Evolutionary conservation across 2,888 invertebrate species (phyloP).

Genomic region (Drosophila paramelanica): DNA sequence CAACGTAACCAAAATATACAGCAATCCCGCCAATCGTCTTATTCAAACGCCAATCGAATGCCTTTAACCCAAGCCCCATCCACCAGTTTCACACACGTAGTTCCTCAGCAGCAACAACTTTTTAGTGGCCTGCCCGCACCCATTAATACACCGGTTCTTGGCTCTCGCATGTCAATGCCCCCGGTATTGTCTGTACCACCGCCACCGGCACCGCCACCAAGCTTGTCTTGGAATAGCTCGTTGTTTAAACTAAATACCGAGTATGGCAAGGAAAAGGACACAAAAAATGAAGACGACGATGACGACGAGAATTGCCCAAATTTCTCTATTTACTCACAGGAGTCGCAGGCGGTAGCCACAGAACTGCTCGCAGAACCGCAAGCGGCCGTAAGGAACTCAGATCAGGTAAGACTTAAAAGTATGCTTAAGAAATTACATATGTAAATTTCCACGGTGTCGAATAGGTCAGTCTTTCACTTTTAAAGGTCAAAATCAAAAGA

Average conservation of each 20-base stretch:
- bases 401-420: constrained; percentile 76
- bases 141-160: constrained; percentile 46
- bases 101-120: constrained; percentile 45
- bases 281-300: constrained; percentile 84
- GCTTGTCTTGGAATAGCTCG: constrained; percentile 79
- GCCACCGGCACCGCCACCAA: constrained; percentile 82
- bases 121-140: constrained; percentile 76
- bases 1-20: constrained; percentile 51
- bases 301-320: constrained; percentile 92
- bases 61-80: constrained; percentile 19
- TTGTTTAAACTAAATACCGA: constrained; percentile 82
- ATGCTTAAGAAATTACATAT: constrained; percentile 29
- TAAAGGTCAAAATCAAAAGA: too few species aligned
- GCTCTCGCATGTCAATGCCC: constrained; percentile 55
- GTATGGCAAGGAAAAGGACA: constrained; percentile 79
- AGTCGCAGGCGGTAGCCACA: constrained; percentile 88
- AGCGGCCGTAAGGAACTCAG: constrained; percentile 39
- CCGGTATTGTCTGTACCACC: constrained; percentile 76
- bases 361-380: constrained; percentile 57
- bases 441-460: too few species aligned
- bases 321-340: constrained; percentile 93
- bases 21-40: constrained; percentile 35
- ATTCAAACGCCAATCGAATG: constrained; percentile 10
- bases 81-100: constrained; percentile 29
- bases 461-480: too few species aligned